These are phyloP conservation scores for Alca torda DNA, from an alignment of 2,797 vertebrate genomes.

Conservation along the genomic window DNA sequence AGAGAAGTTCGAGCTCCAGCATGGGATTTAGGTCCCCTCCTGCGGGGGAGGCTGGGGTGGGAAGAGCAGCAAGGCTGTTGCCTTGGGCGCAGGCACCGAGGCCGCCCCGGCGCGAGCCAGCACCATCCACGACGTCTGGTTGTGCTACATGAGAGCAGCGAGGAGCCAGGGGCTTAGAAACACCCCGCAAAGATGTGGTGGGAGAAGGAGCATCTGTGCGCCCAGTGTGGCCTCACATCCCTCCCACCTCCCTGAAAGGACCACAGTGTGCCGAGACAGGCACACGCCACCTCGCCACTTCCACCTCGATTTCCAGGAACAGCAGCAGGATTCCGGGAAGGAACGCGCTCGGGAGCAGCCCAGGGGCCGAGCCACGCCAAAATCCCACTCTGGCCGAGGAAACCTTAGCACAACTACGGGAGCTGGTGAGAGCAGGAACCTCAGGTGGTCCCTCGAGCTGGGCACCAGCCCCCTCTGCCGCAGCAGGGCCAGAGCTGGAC, in stretches of 20 bases:
- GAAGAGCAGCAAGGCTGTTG: accelerated
- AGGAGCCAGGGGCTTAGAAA: neutral
- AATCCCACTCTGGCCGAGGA: neutral
- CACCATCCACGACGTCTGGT: accelerated
- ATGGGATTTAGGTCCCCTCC: neutral
- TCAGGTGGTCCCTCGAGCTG: accelerated
- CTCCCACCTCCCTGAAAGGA: neutral
- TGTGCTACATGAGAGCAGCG: neutral
- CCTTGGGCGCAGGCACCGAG: accelerated
- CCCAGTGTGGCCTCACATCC: accelerated
- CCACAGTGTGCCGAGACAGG: neutral
- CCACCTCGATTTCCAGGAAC: neutral
- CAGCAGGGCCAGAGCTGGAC: neutral
- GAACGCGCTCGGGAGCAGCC: accelerated
- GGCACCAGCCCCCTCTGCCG: neutral
- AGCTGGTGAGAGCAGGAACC: neutral
- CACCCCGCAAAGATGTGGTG: accelerated
- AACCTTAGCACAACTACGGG: accelerated
- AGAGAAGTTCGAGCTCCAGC: neutral
- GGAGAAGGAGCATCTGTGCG: neutral
- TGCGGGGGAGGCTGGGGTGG: neutral
- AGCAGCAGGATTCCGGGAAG: accelerated
- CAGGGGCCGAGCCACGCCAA: neutral
- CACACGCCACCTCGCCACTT: accelerated
- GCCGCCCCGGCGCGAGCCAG: accelerated